These are phyloP conservation scores for Catostomus latipinnis DNA, from an alignment of 2,797 vertebrate species.

Conservation along the genomic window DNA sequence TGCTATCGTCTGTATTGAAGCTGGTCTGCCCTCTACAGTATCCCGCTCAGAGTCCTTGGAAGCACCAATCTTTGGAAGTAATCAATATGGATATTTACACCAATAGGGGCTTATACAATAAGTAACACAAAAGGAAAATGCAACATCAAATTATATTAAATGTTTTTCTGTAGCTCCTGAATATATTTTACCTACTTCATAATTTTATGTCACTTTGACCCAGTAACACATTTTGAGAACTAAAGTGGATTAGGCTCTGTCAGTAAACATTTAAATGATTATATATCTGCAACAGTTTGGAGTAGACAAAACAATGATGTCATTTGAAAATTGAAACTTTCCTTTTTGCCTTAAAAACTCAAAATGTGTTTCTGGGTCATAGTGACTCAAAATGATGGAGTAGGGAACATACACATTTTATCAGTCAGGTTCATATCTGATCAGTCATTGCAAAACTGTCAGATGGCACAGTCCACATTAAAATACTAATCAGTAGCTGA, in stretches of 20 bases:
- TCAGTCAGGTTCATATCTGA: neutral
- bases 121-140: neutral
- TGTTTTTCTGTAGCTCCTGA: neutral
- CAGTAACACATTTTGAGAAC: too few relatives aligned
- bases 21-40: conserved; percentile 91
- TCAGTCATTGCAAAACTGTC: neutral
- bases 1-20: conserved; percentile 85
- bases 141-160: neutral
- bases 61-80: conserved; percentile 90
- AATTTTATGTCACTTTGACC: too few relatives aligned
- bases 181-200: neutral
- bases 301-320: too few relatives aligned
- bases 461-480: neutral
- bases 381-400: too few relatives aligned
- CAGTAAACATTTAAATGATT: too few relatives aligned
- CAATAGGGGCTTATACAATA: neutral
- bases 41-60: conserved; percentile 89
- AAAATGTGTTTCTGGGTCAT: too few relatives aligned
- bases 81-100: conserved; percentile 68
- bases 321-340: too few relatives aligned
- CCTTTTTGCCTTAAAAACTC: too few relatives aligned
- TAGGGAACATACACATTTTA: too few relatives aligned
- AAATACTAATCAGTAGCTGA: neutral
- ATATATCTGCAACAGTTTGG: too few relatives aligned
- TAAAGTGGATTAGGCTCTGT: too few relatives aligned